Evolutionary conservation across 2,888 invertebrate genomes (phyloP), one percentile per base, ranked within the genome.

Genomic region (Pycnomerus fuliginosus): DNA sequence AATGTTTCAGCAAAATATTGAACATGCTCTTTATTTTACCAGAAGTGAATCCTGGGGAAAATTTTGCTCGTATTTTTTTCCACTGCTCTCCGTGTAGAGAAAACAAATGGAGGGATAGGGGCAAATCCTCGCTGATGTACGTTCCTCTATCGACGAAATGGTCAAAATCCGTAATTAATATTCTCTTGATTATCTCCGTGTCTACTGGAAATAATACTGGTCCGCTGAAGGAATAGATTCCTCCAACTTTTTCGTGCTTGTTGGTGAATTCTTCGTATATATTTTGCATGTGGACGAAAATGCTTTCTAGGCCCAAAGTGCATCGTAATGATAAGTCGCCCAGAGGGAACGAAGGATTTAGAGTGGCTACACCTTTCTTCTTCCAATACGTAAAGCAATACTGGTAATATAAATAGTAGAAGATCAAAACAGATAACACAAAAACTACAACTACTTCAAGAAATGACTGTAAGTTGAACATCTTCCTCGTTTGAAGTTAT

Each of bases 201-300:
- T 37, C 29, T 4, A 43, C 27, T 14, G 47, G 47, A 1, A 47
- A 7, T n/a, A 31, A 47, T 2, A 39, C 34, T 3, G 47, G 47
- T 1, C 47, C 42, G 16, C 43, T 42, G 23, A 39, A 43, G 14
- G 38, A 47, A 31, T 47, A 47, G 2, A 47, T 14, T 4, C 47
- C 47, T 2, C 24, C 47, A 35, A 39, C 33, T 25, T 24, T 34
- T 15, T 15, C 4, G 4, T 35, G 38, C n/a, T 30, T 38, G 2
- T 12, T 13, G 14, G 38, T 47, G 8, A 42, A 43, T 25, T 47
- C 17, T 12, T 24, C 23, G 25, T 46, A 41, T 1, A 40, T 15
- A n/a, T 41, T 17, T 16, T 36, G 15, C 3, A 46, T 2, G 3
- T 23, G 27, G 3, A 32, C 4, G 10, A 41, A 37, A 3, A 41